A percentile compares a stretch with the other conserved stretches of the same genome.
Evolutionary conservation across 2,797 vertebrate species (phyloP).

Genomic region (Phoebastria nigripes): DNA sequence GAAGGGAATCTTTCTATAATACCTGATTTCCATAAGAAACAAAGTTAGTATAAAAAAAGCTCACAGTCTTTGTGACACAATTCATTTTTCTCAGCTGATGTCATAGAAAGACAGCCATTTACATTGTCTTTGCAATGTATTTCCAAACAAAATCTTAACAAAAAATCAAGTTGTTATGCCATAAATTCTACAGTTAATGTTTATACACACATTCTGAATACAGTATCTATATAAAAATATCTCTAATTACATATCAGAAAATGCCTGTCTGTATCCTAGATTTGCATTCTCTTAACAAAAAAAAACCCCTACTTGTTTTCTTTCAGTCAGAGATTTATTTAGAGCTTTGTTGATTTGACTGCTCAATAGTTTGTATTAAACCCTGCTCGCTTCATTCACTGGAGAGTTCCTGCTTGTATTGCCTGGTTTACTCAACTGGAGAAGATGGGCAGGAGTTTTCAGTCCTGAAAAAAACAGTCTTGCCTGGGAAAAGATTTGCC

Average conservation of each 20-base stretch:
- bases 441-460: background rate
- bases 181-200: slow-evolving; percentile 74
- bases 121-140: slow-evolving; percentile 68
- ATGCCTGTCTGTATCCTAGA: slow-evolving; percentile 60
- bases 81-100: slow-evolving; percentile 58
- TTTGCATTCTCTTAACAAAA: slow-evolving; percentile 73
- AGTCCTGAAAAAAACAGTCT: background rate
- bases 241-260: slow-evolving; percentile 68
- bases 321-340: slow-evolving; percentile 42
- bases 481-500: background rate
- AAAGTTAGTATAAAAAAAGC: slow-evolving; percentile 76
- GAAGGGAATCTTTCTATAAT: slow-evolving; percentile 67
- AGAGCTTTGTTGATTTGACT: slow-evolving; percentile 28
- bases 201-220: slow-evolving; percentile 61
- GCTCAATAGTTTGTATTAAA: background rate
- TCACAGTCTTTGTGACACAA: slow-evolving; percentile 58
- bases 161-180: slow-evolving; percentile 65
- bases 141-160: slow-evolving; percentile 63
- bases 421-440: background rate
- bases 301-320: background rate
- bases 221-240: slow-evolving; percentile 72
- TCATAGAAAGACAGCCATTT: slow-evolving; percentile 55
- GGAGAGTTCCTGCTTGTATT: background rate
- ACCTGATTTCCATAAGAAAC: slow-evolving; percentile 72
- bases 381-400: background rate